Conservation (phyloP, 2,113 vertebrate species). For the Motacilla tschutschensis region DNA sequence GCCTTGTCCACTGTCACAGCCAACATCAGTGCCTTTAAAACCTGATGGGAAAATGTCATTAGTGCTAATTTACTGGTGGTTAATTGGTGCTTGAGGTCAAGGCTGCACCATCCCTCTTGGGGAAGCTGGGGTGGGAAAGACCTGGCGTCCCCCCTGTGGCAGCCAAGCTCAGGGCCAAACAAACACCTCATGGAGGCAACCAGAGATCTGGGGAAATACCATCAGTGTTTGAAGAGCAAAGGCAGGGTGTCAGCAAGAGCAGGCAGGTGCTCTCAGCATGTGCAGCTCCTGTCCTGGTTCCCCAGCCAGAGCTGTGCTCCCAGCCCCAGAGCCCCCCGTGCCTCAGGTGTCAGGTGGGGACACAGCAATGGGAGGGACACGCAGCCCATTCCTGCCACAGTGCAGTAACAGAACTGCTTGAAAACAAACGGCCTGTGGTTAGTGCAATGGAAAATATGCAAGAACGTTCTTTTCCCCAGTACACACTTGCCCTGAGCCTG, state of each 20-base stretch:
- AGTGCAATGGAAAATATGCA: background rate
- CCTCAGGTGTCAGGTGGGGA: background rate
- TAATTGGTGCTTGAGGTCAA: background rate
- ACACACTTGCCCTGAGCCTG: background rate
- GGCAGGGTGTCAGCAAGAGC: background rate
- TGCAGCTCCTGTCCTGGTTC: background rate
- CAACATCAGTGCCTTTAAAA: background rate
- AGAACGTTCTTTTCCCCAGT: background rate
- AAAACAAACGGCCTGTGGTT: conserved; percentile 35
- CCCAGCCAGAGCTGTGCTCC: rapidly evolving
- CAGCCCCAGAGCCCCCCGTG: rapidly evolving
- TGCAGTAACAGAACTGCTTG: background rate
- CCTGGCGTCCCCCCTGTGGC: background rate
- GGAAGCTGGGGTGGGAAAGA: background rate
- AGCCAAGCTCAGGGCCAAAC: background rate
- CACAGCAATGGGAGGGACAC: rapidly evolving
- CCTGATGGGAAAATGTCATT: background rate
- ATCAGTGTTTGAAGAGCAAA: background rate
- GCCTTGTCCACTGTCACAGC: background rate
- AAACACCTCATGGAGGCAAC: background rate
- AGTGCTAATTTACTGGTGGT: background rate
- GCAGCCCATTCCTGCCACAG: background rate
- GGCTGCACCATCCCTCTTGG: background rate
- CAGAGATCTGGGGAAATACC: background rate
- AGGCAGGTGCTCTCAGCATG: background rate